Base-by-base conservation (phyloP, 1,140 invertebrate species). In the Pygmarrhopalites habei region DNA sequence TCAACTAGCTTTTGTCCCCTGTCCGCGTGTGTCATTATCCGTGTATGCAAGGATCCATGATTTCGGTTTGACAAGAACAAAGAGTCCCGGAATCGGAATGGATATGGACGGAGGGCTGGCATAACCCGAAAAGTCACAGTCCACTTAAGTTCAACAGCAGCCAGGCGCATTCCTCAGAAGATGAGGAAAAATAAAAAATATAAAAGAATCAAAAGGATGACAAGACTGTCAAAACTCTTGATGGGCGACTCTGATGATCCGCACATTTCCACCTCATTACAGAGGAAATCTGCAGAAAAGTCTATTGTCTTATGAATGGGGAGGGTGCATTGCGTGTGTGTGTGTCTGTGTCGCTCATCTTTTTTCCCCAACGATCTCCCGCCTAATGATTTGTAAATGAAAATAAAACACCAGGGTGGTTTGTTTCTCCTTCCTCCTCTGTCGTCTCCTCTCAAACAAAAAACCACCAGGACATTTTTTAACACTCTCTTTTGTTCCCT, bases 361-460 rank as follows among this genome's bases (percentile, higher is more conserved):
- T 53, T 53, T 28, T 53, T 25, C 51, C 28, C 51, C 23, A 19
- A 15, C 39, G n/a, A 25, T 58, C 39, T 28, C 56, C 12, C 10
- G 35, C 30, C 25, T 64, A 64, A 64, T 64, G 62, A 57, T 49
- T 59, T 64, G 62, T 64, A 64, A 64, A 64, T 64, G 57, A 55
- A 49, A n/a, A n/a, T 25, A 35, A 32, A 19, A 32, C 53, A 2
- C 25, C 35, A 29, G 44, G 44, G 44, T 46, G 44, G 44, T 53
- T 53, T 49, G 46, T 46, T 41, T 58, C 57, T 58, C 30, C 26
- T 56, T 39, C 35, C 43, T 56, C 30, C 43, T 23, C 25, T 23
- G 7, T 56, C 53, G 23, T 39, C 53, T 30, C 53, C 53, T 39
- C 29, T 30, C 41, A 29, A 12, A 47, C 15, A 60, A 49, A 58